These are phyloP conservation scores for Margaritifera margaritifera DNA, from an alignment of 2,888 invertebrate genomes.

Conservation along the genomic window DNA sequence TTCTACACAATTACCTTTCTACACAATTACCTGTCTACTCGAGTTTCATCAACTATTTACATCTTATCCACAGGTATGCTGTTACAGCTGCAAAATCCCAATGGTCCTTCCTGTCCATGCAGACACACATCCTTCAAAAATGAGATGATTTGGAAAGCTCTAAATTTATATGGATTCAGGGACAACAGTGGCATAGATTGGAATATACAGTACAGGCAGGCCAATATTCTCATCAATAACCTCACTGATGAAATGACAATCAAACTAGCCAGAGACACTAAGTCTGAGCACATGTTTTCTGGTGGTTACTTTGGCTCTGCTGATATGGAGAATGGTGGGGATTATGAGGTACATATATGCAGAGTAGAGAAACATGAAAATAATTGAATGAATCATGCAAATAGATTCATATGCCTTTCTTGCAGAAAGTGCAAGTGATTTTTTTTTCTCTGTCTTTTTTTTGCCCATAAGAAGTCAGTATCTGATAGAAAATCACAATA, in stretches of 20 bases:
- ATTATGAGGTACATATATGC: constrained; percentile 27
- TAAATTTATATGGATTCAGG: constrained; percentile 24
- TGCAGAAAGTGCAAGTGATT: no score
- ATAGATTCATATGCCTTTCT: no score
- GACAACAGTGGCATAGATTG: constrained; percentile 38
- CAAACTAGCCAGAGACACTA: constrained; percentile 34
- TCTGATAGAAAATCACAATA: no score
- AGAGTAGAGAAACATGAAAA: no score
- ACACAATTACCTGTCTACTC: no score
- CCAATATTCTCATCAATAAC: constrained; percentile 24
- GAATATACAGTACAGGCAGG: constrained; percentile 26
- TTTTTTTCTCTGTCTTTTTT: no score
- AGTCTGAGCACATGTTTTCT: constrained; percentile 25
- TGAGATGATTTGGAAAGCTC: constrained; percentile 15
- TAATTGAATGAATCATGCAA: no score
- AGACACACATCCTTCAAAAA: constrained; percentile 5
- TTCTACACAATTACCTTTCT: no score
- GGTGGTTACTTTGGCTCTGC: constrained; percentile 35
- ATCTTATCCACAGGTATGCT: constrained; percentile 16
- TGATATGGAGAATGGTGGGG: constrained; percentile 37
- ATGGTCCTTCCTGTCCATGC: constrained; percentile 20
- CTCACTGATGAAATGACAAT: constrained; percentile 26
- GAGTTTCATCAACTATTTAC: neutral
- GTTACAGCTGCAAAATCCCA: constrained; percentile 16
- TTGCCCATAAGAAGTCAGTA: no score